Evolutionary conservation across 2,797 vertebrate species (phyloP).

Genomic region (Thunnus albacares): DNA sequence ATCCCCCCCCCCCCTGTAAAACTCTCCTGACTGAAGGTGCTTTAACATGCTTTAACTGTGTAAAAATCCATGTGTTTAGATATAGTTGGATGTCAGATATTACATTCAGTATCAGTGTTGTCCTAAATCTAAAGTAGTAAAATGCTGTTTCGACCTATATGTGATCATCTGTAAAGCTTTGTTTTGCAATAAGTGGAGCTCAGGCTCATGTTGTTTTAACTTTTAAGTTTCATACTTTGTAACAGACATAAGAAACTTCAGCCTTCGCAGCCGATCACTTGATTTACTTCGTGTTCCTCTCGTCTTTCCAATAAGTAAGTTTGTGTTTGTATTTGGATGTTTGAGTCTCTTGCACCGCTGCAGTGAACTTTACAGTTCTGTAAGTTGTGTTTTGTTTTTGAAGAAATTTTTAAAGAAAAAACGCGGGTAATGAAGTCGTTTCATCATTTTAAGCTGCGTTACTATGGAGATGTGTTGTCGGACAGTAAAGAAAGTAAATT

Average conservation of each 20-base stretch:
- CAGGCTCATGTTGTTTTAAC: not conserved
- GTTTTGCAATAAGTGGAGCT: slow-evolving; percentile 17
- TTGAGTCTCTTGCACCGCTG: not conserved
- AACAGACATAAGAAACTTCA: not conserved
- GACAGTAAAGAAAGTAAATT: not conserved
- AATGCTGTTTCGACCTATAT: slow-evolving; percentile 46
- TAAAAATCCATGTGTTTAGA: slow-evolving; percentile 53
- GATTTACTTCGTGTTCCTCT: not conserved
- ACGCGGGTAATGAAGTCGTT: not conserved
- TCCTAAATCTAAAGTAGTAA: slow-evolving; percentile 64
- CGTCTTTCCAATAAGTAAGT: not conserved
- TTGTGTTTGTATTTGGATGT: not conserved
- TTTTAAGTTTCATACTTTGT: too few species aligned
- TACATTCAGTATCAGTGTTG: slow-evolving; percentile 66
- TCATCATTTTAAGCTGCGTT: not conserved
- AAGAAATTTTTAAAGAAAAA: not conserved
- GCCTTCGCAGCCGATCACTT: not conserved
- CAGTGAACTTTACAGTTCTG: not conserved
- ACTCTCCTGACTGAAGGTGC: slow-evolving; percentile 30
- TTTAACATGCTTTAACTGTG: slow-evolving; percentile 65
- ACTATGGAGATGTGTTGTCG: not conserved
- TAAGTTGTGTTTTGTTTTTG: not conserved
- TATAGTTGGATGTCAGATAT: slow-evolving; percentile 52
- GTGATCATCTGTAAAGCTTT: slow-evolving; percentile 48
- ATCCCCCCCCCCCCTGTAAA: not conserved